Conservation (phyloP, 2,797 vertebrate genomes). For the Darevskia nairensis region DNA sequence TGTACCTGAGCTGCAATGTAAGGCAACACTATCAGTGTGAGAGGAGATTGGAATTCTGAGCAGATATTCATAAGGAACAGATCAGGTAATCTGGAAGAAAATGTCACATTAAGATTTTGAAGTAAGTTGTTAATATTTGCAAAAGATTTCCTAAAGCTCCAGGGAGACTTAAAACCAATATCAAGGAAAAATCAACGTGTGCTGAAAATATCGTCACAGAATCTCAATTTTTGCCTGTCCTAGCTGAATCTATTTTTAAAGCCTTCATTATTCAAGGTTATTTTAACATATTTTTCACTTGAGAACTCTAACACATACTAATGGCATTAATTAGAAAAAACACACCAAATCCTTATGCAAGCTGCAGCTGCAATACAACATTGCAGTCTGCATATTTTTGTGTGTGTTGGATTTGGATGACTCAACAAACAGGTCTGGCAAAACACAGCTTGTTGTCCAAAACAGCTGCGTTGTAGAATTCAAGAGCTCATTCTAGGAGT, state of each 20-base stretch:
- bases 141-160: slow-evolving; percentile 30
- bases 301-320: slow-evolving; percentile 3
- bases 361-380: accelerated
- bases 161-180: not conserved
- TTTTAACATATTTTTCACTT: slow-evolving; percentile 4
- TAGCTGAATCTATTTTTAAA: slow-evolving; percentile 26
- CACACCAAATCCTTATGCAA: slow-evolving; percentile 20
- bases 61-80: not conserved
- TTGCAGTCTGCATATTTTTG: not conserved
- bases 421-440: too few relatives aligned
- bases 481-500: not conserved
- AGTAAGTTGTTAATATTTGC: slow-evolving; percentile 26
- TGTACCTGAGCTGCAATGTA: not conserved
- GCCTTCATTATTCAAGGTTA: slow-evolving; percentile 7
- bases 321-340: slow-evolving; percentile 18
- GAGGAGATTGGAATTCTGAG: not conserved
- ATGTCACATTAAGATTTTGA: slow-evolving; percentile 1
- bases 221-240: not conserved
- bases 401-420: not conserved
- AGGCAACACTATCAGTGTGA: not conserved
- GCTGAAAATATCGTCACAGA: not conserved
- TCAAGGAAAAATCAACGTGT: not conserved
- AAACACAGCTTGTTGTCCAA: not conserved
- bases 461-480: not conserved
- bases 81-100: not conserved